A percentile compares a stretch with the other conserved stretches of the same genome.
phyloP scores from a whole-genome alignment of 2,888 invertebrate species.

The Cephus spinipes region DNA sequence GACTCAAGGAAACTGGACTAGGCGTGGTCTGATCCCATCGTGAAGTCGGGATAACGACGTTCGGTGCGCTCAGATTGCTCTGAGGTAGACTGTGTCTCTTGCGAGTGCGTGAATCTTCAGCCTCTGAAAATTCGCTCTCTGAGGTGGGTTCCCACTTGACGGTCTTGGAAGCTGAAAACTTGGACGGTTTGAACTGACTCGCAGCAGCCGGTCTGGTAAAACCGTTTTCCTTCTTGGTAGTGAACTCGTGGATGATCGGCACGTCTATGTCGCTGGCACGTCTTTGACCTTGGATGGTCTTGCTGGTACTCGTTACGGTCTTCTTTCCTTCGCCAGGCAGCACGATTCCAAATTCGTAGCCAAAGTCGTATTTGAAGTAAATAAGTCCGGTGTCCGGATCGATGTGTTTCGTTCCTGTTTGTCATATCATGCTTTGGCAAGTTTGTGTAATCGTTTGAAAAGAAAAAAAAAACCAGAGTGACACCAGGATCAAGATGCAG shows the following conservation, averaged over 20 bases:
- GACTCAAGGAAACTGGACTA: slow-evolving; percentile 72
- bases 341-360: slow-evolving; percentile 82
- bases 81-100: slow-evolving; percentile 67
- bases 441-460: neutral
- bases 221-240: slow-evolving; percentile 60
- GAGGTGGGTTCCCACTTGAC: slow-evolving; percentile 75
- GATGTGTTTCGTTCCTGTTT: slow-evolving; percentile 78
- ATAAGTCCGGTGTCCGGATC: slow-evolving; percentile 82
- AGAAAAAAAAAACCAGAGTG: neutral
- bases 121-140: slow-evolving; percentile 74
- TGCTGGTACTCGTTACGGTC: slow-evolving; percentile 59
- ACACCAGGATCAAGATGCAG: no score
- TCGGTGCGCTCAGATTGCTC: slow-evolving; percentile 34
- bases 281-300: slow-evolving; percentile 70
- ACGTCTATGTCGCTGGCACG: slow-evolving; percentile 73
- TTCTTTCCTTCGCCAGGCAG: slow-evolving; percentile 76
- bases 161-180: slow-evolving; percentile 58
- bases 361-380: slow-evolving; percentile 86
- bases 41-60: slow-evolving; percentile 57
- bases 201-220: slow-evolving; percentile 42
- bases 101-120: slow-evolving; percentile 66
- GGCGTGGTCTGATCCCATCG: slow-evolving; percentile 67
- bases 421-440: neutral
- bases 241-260: slow-evolving; percentile 76
- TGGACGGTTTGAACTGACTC: slow-evolving; percentile 11